A percentile compares a stretch with the other conserved stretches of the same genome.
These are phyloP conservation scores for Acrossocheilus fasciatus DNA, from an alignment of 2,797 vertebrate species.

Conservation along the genomic window DNA sequence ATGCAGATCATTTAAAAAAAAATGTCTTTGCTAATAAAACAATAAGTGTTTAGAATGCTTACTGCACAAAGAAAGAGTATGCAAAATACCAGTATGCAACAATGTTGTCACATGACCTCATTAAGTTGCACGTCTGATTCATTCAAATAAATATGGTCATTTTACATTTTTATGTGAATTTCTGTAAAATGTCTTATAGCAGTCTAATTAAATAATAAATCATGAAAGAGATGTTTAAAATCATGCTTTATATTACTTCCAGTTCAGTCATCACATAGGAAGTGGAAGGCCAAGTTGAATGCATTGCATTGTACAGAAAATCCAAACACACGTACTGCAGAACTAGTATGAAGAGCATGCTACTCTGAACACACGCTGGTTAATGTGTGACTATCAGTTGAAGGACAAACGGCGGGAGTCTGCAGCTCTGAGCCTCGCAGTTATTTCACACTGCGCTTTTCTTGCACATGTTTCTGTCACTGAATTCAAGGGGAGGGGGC, in stretches of 20 bases:
- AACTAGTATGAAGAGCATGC: background rate
- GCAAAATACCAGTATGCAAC: background rate
- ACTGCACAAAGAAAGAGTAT: background rate
- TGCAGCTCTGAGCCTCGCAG: conserved; percentile 9
- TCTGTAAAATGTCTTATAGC: background rate
- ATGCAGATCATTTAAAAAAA: background rate
- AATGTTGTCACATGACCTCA: background rate
- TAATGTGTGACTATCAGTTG: background rate
- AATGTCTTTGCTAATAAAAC: too few relatives aligned
- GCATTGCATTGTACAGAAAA: background rate
- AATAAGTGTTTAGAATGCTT: background rate
- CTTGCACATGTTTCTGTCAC: background rate
- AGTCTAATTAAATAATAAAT: too few relatives aligned
- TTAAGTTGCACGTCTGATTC: background rate
- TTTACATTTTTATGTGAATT: background rate
- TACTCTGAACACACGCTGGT: background rate
- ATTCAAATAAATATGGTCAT: background rate
- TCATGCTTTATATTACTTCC: background rate
- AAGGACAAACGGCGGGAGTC: background rate
- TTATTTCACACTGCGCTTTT: background rate
- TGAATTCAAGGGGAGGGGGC: conserved; percentile 3
- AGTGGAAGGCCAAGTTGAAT: background rate
- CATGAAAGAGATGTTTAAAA: too few relatives aligned
- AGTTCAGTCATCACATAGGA: background rate
- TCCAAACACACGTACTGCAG: background rate